phyloP scores from a whole-genome alignment of 2,113 vertebrate genomes.

The Bubo scandiacus region DNA sequence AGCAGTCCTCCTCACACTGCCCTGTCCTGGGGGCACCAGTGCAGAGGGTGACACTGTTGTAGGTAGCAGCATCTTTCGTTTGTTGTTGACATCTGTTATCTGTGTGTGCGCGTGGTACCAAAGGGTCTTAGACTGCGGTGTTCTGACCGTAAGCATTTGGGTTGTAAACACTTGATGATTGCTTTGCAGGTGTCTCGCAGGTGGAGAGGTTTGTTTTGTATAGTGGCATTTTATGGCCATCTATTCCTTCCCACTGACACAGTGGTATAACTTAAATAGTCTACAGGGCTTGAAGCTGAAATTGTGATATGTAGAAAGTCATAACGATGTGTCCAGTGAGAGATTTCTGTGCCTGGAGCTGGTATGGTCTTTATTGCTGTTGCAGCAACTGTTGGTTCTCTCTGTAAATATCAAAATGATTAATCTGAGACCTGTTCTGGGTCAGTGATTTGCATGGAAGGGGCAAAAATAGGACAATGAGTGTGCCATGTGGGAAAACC shows the following conservation, averaged over 20 bases:
- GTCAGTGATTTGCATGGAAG: neutral
- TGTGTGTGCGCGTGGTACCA: accelerated
- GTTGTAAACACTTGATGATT: neutral
- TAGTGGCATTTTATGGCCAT: neutral
- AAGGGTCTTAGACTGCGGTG: neutral
- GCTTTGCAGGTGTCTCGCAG: neutral
- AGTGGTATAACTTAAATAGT: neutral
- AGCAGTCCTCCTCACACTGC: neutral
- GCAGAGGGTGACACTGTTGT: neutral
- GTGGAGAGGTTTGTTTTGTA: neutral
- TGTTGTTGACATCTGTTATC: neutral
- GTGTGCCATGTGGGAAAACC: neutral
- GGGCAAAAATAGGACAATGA: neutral
- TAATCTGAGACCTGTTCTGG: neutral
- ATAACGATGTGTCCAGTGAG: neutral
- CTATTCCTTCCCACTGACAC: neutral
- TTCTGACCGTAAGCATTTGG: neutral
- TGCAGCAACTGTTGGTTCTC: neutral
- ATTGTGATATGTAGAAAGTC: accelerated
- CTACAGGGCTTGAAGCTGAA: neutral
- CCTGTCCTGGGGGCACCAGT: neutral
- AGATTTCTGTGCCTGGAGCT: neutral
- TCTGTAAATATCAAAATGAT: neutral
- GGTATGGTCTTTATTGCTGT: neutral
- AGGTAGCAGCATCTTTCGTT: neutral